Percentiles rank a stretch among this genome's conserved stretches.
Conservation (phyloP, 2,888 invertebrate species). For the Junonia oenone region DNA sequence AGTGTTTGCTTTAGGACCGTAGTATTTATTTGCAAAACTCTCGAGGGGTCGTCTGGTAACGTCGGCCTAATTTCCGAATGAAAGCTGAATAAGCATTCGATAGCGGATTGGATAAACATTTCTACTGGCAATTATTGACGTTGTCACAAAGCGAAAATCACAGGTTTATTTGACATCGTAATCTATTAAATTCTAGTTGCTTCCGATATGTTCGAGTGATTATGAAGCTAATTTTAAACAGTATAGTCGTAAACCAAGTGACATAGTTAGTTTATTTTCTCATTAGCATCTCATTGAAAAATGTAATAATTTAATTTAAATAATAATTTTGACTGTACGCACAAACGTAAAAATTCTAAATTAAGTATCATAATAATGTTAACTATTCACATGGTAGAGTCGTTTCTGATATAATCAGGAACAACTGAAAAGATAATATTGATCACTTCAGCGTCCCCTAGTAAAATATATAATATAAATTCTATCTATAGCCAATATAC, state of each 20-base stretch:
- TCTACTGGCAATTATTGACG: constrained; percentile 40
- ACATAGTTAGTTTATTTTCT: not conserved
- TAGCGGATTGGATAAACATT: constrained; percentile 53
- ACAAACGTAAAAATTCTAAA: too few species aligned
- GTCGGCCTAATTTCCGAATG: constrained; percentile 59
- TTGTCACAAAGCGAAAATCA: constrained; percentile 21
- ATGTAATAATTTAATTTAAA: too few species aligned
- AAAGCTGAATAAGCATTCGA: constrained; percentile 62
- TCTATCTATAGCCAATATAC: too few species aligned
- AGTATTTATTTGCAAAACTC: constrained; percentile 68
- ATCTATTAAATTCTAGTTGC: constrained; percentile 4
- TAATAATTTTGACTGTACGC: too few species aligned
- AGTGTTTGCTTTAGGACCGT: constrained; percentile 56
- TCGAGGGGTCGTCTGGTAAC: constrained; percentile 50
- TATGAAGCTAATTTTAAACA: not conserved
- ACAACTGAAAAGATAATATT: too few species aligned
- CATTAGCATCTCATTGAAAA: too few species aligned
- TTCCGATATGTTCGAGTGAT: not conserved
- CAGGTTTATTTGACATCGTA: constrained; percentile 19
- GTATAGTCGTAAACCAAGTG: not conserved
- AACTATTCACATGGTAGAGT: too few species aligned
- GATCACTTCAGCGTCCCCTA: too few species aligned
- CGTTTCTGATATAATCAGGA: too few species aligned
- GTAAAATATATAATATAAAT: too few species aligned
- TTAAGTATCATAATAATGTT: too few species aligned